phyloP scores from a whole-genome alignment of 53 echinoderm and acorn worm species.

The Echinarachnius parma region DNA sequence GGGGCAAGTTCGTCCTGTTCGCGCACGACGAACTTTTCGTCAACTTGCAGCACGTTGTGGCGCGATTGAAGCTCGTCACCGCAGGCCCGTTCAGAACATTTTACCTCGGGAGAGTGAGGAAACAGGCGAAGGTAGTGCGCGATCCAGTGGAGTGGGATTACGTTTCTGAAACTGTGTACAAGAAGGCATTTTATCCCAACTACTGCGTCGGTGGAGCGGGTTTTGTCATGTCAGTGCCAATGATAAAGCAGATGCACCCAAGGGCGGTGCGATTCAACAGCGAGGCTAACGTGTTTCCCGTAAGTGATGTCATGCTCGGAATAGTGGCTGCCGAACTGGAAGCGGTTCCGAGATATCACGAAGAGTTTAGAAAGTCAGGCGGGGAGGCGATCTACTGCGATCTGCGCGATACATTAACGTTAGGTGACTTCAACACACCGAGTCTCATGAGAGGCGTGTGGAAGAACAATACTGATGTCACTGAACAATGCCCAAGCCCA shows the following conservation, averaged over 20 bases:
- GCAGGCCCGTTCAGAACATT: slow-evolving; percentile 27
- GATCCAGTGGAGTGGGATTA: slow-evolving; percentile 49
- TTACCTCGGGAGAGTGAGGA: slow-evolving; percentile 72
- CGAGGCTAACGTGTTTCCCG: slow-evolving; percentile 48
- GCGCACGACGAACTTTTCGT: slow-evolving; percentile 78
- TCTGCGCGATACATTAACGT: slow-evolving; percentile 56
- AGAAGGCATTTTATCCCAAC: slow-evolving; percentile 61
- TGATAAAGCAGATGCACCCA: slow-evolving; percentile 51
- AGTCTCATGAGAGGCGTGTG: slow-evolving; percentile 46
- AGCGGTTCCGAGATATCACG: slow-evolving; percentile 61
- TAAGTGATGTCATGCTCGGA: slow-evolving; percentile 78
- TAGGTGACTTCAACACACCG: slow-evolving; percentile 74
- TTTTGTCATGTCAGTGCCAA: slow-evolving; percentile 62
- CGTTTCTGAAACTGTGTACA: slow-evolving; percentile 47
- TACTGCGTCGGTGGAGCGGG: slow-evolving; percentile 93
- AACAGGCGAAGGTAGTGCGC: slow-evolving; percentile 59
- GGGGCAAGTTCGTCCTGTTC: slow-evolving; percentile 65
- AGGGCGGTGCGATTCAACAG: slow-evolving; percentile 33
- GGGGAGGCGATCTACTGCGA: slow-evolving; percentile 88
- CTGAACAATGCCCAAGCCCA: slow-evolving; percentile 54
- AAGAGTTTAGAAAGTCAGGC: slow-evolving; percentile 66
- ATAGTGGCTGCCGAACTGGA: slow-evolving; percentile 48
- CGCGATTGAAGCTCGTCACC: slow-evolving; percentile 44
- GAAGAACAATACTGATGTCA: slow-evolving; percentile 61
- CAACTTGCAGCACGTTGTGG: slow-evolving; percentile 53